Percentiles rank a stretch among this genome's conserved stretches.
Conservation (phyloP, 2,888 invertebrate species). For the Zeuzera pyrina region DNA sequence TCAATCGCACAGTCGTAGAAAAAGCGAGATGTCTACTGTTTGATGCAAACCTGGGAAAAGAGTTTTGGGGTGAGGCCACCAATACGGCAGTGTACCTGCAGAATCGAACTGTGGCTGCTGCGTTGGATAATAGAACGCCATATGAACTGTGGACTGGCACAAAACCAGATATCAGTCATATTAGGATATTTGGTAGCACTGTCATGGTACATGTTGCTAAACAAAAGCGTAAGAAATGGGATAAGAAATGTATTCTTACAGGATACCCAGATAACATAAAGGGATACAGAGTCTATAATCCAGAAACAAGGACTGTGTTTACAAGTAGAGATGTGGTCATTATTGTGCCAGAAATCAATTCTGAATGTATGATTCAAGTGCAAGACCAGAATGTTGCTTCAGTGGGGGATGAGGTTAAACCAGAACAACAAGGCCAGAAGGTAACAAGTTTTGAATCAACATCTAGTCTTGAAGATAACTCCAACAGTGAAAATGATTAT, state of each 20-base stretch:
- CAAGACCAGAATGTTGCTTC: constrained; percentile 7
- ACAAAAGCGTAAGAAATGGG: constrained; percentile 11
- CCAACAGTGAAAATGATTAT: constrained; percentile 2
- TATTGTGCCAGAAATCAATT: constrained; percentile 7
- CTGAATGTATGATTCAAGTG: constrained; percentile 5
- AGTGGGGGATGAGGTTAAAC: constrained; percentile 3
- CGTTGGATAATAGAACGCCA: constrained; percentile 11
- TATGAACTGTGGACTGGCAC: constrained; percentile 12
- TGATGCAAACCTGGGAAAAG: constrained; percentile 1
- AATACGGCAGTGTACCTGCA: constrained; percentile 12
- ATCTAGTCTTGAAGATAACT: constrained; percentile 2
- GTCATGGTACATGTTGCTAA: constrained; percentile 14
- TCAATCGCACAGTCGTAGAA: constrained; percentile 16
- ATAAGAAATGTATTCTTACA: constrained; percentile 10
- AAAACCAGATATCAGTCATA: constrained; percentile 10
- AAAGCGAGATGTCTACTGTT: constrained; percentile 10
- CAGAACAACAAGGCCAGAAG: constrained; percentile 2
- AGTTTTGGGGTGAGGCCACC: constrained; percentile 13
- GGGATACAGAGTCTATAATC: constrained; percentile 14
- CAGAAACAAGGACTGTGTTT: constrained; percentile 9
- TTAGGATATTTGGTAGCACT: constrained; percentile 10
- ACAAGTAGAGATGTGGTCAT: constrained; percentile 16
- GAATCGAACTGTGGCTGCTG: constrained; percentile 5
- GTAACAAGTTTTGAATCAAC: constrained; percentile 2
- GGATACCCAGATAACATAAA: constrained; percentile 12